Conservation (phyloP, 2,113 vertebrate genomes). For the Engystomops pustulosus region DNA sequence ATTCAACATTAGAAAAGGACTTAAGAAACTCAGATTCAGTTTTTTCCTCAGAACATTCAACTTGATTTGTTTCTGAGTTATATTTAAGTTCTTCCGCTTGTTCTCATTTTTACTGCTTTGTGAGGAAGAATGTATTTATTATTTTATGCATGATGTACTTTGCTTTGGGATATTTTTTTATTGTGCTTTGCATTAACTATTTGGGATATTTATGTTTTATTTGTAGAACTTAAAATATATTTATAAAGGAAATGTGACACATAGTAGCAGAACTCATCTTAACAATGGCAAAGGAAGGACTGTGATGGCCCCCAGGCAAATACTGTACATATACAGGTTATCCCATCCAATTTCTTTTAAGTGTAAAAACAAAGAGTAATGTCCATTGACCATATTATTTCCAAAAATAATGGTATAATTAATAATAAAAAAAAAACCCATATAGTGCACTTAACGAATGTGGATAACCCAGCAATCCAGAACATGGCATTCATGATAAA, state of each 20-base stretch:
- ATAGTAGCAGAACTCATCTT: neutral
- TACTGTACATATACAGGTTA: neutral
- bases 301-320: neutral
- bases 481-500: too few relatives aligned
- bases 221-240: neutral
- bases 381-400: neutral
- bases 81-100: slow-evolving; percentile 25
- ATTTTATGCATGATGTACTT: slow-evolving; percentile 1
- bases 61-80: slow-evolving; percentile 16
- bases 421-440: neutral
- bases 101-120: slow-evolving; percentile 34
- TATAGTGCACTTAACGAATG: too few relatives aligned
- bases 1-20: slow-evolving; percentile 39
- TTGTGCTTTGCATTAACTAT: neutral
- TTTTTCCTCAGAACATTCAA: slow-evolving; percentile 12
- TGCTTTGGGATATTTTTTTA: slow-evolving; percentile 1
- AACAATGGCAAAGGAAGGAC: neutral
- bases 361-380: neutral
- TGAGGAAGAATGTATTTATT: slow-evolving; percentile 12
- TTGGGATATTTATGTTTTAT: neutral
- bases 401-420: neutral
- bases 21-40: slow-evolving; percentile 18
- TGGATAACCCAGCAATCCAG: too few relatives aligned
- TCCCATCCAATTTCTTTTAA: neutral
- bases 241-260: neutral